Evolutionary conservation across 2,113 vertebrate species (phyloP).

Genomic region (Rhipidura dahli): DNA sequence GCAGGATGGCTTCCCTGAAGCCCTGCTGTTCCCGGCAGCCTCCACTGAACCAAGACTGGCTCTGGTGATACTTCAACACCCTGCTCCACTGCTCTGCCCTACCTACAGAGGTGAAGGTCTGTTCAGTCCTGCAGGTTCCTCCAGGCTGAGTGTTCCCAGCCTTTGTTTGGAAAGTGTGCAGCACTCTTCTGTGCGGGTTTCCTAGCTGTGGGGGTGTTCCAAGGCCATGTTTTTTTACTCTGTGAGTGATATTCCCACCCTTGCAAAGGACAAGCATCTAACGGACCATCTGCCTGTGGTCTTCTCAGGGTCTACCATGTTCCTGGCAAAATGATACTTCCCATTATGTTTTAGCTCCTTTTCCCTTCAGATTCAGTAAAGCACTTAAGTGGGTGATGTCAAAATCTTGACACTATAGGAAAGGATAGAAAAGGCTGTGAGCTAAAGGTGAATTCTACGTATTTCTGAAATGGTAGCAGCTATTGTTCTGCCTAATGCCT

Average conservation of each 20-base stretch:
- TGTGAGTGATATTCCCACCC: not conserved
- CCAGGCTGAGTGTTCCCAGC: not conserved
- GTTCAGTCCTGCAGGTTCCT: not conserved
- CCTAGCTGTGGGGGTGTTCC: not conserved
- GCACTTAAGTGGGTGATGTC: not conserved
- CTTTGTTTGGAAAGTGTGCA: not conserved
- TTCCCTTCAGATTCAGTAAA: not conserved
- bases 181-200: not conserved
- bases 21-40: not conserved
- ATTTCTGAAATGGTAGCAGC: conserved; percentile 4
- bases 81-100: not conserved
- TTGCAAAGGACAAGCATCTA: not conserved
- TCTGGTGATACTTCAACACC: not conserved
- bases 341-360: not conserved
- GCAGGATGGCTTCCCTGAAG: not conserved
- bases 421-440: not conserved
- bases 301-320: not conserved
- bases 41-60: not conserved
- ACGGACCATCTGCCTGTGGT: conserved; percentile 18
- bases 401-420: not conserved
- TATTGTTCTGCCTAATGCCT: not conserved
- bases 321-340: not conserved
- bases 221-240: not conserved
- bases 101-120: not conserved
- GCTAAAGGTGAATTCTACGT: not conserved